Evolutionary conservation across 2,888 invertebrate genomes (phyloP).

Genomic region (Dilophus febrilis): DNA sequence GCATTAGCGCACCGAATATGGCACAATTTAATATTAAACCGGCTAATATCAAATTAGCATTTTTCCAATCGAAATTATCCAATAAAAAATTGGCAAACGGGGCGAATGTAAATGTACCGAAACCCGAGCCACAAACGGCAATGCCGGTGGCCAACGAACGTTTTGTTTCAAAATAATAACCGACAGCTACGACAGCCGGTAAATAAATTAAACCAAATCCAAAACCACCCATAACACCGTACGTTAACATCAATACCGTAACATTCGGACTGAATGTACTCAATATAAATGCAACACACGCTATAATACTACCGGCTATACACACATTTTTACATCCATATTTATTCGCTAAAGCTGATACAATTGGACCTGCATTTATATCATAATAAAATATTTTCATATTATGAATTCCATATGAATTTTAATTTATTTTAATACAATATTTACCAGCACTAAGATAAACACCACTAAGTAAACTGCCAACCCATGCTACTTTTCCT

Average conservation of each 20-base stretch:
- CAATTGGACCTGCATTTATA: slow-evolving; percentile 85
- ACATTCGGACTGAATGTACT: slow-evolving; percentile 78
- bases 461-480: slow-evolving; percentile 85
- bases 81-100: slow-evolving; percentile 71
- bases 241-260: slow-evolving; percentile 78
- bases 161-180: slow-evolving; percentile 93
- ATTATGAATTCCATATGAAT: background rate
- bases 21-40: slow-evolving; percentile 83
- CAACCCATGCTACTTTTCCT: slow-evolving; percentile 83
- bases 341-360: slow-evolving; percentile 89
- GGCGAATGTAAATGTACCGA: slow-evolving; percentile 86
- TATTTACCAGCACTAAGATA: slow-evolving; percentile 79
- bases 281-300: slow-evolving; percentile 67
- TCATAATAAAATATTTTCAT: too few relatives aligned
- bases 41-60: slow-evolving; percentile 78
- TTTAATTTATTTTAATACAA: background rate
- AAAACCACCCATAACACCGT: slow-evolving; percentile 87
- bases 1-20: slow-evolving; percentile 51
- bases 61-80: slow-evolving; percentile 70
- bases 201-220: slow-evolving; percentile 89
- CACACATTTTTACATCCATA: slow-evolving; percentile 90
- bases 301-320: slow-evolving; percentile 76
- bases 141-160: slow-evolving; percentile 87
- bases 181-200: slow-evolving; percentile 92
- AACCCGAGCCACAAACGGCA: slow-evolving; percentile 88